Conservation (phyloP, 1,140 invertebrate species). For the Cataglyphis hispanica region DNA sequence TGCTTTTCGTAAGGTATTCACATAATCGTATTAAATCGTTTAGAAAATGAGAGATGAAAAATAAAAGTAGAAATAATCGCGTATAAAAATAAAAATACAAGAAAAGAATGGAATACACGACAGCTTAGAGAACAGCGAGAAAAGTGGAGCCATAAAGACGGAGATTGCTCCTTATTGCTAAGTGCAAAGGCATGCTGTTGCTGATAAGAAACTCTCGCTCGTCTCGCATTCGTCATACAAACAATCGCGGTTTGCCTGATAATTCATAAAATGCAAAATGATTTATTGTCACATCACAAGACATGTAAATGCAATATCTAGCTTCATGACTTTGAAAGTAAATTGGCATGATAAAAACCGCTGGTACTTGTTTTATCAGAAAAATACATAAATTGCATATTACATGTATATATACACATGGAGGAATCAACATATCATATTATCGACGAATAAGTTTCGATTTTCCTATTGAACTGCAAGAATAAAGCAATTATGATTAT, state of each 20-base stretch:
- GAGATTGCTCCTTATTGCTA: slow-evolving; percentile 62
- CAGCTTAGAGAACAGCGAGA: slow-evolving; percentile 7
- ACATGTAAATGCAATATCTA: slow-evolving; percentile 25
- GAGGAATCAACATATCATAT: not conserved
- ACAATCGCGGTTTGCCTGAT: slow-evolving; percentile 61
- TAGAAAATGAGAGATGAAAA: not conserved
- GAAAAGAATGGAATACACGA: slow-evolving; percentile 14
- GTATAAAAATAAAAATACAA: not conserved
- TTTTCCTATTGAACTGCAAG: too few species aligned
- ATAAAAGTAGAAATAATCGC: not conserved
- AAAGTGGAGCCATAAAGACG: slow-evolving; percentile 39
- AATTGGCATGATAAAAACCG: slow-evolving; percentile 56
- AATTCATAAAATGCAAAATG: slow-evolving; percentile 73
- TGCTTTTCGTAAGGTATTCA: slow-evolving; percentile 20
- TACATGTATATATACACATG: not conserved
- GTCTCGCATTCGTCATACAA: slow-evolving; percentile 69
- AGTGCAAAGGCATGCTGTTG: slow-evolving; percentile 78
- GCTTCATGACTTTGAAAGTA: slow-evolving; percentile 42
- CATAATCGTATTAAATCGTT: slow-evolving; percentile 47
- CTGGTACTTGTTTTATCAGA: slow-evolving; percentile 14
- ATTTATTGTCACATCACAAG: slow-evolving; percentile 68
- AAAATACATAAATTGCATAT: slow-evolving; percentile 27
- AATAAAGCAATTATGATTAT: too few species aligned
- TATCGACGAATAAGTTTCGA: not conserved
- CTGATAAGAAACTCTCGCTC: slow-evolving; percentile 67